Evolutionary conservation across 2,888 invertebrate species (phyloP).

Genomic region (Drosophila emarginata): DNA sequence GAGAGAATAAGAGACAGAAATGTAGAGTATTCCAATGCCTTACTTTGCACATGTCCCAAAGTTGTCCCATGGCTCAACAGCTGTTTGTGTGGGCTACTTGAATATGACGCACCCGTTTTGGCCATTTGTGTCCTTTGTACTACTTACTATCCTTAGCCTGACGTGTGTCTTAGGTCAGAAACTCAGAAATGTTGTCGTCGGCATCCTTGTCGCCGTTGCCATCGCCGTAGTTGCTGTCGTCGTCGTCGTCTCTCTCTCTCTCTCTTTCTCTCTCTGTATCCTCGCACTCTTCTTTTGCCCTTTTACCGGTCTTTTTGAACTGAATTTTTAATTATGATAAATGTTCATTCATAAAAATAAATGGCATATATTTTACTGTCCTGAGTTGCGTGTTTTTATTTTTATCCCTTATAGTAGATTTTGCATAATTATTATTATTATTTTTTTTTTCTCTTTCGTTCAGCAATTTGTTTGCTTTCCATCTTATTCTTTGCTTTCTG

Average conservation of each 20-base stretch:
- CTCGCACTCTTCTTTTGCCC: not conserved
- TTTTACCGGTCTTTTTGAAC: constrained; percentile 49
- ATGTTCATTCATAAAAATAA: constrained; percentile 73
- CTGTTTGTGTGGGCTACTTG: constrained; percentile 49
- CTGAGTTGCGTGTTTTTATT: constrained; percentile 62
- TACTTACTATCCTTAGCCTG: constrained; percentile 57
- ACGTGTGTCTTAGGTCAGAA: constrained; percentile 78
- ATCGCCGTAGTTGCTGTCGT: not conserved
- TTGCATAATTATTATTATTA: constrained; percentile 59
- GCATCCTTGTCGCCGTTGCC: not conserved
- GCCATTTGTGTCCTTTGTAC: constrained; percentile 35
- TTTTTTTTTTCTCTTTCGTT: constrained; percentile 8
- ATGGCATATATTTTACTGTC: constrained; percentile 51
- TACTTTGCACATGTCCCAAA: constrained; percentile 57
- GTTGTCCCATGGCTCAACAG: constrained; percentile 68
- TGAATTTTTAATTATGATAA: constrained; percentile 78
- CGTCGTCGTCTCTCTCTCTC: not conserved
- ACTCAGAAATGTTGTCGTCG: constrained; percentile 18
- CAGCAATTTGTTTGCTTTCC: constrained; percentile 47
- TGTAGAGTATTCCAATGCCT: constrained; percentile 62
- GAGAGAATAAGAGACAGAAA: constrained; percentile 26
- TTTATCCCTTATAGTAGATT: constrained; percentile 38
- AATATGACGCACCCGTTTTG: constrained; percentile 4
- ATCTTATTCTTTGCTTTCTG: constrained; percentile 33
- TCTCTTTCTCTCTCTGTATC: not conserved